Base-by-base conservation (phyloP, 2,113 vertebrate species). In the Paradoxurus hermaphroditus region DNA sequence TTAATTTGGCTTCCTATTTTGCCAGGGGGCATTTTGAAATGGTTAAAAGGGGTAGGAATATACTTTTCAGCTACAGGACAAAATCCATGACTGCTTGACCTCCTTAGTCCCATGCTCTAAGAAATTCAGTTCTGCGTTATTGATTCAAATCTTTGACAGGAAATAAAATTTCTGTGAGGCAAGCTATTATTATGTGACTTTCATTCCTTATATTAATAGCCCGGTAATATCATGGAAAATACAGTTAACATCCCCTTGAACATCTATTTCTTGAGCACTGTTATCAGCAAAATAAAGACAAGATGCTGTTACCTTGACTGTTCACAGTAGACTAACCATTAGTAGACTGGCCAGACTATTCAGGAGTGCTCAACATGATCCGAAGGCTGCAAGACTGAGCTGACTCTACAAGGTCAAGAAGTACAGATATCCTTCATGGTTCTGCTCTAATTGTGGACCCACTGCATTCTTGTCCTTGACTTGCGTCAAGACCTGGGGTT, bases 131-230 rank as follows among this genome's bases (percentile, higher is more conserved):
- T 95, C 39, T 90, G 51, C 18, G 70, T 67, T 95, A 27, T 85
- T 95, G 81, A 90, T 95, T 96, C 65, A 96, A 94, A 87, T 90
- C 70, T 95, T 83, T 97, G 87, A 86, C 62, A 31, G 70, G 68
- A 97, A 91, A 93, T 83, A 93, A 86, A 90, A 84, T 91, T 97
- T 96, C 77, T 62, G 6, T 73, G 46, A 65, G 86, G 67, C 29
- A 95, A 94, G 53, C 23, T 93, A 49, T 82, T 96, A 95, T 85
- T 95, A 36, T 79, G 14, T 84, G 79, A 97, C 56, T 59, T 92
- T 88, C 84, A 67, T 77, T 89, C 41, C 46, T 86, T 93, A 68
- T 95, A 72, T 59, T 93, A 95, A 90, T 82, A 95, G 95, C 36
- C 34, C n/a, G 92, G 87, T 59, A 79, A 90, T 59, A 36, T 36